Percentiles rank a stretch among this genome's conserved stretches.
phyloP scores from a whole-genome alignment of 30 jellyfish, hydroid and myxozoan species.

The Turritopsis dohrnii region DNA sequence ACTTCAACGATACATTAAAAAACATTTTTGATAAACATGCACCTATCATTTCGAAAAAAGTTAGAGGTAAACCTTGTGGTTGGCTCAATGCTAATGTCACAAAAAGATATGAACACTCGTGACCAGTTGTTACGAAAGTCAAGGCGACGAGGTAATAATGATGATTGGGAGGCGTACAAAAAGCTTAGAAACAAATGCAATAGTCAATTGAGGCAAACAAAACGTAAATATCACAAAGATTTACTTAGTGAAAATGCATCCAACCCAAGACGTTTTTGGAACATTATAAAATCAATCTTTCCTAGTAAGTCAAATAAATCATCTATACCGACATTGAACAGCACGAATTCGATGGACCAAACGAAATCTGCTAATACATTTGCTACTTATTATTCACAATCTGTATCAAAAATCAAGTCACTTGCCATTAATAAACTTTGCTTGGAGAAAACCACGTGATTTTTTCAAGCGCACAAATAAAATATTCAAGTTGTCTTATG shows the following conservation, averaged over 20 bases:
- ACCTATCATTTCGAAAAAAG: neutral
- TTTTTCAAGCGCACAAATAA: too few relatives aligned
- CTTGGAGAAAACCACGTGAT: too few relatives aligned
- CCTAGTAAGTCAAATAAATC: neutral
- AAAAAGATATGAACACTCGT: neutral
- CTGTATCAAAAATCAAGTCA: neutral
- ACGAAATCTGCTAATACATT: neutral
- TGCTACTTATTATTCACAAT: neutral
- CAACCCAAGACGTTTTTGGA: conserved; percentile 2
- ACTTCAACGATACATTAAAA: neutral
- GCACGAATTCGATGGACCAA: neutral
- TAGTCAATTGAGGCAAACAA: neutral
- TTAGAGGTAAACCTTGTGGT: neutral
- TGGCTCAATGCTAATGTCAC: neutral
- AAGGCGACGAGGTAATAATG: neutral
- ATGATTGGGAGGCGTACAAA: neutral
- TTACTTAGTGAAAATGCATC: neutral
- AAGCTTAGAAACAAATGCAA: neutral
- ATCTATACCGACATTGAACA: neutral
- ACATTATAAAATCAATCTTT: neutral
- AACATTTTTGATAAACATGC: neutral
- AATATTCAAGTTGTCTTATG: too few relatives aligned
- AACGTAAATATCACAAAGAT: neutral
- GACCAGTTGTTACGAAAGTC: neutral
- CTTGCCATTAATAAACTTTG: too few relatives aligned